A percentile compares a stretch with the other conserved stretches of the same genome.
phyloP scores from a whole-genome alignment of 2,888 invertebrate species.

The Linnaemya tessellans region DNA sequence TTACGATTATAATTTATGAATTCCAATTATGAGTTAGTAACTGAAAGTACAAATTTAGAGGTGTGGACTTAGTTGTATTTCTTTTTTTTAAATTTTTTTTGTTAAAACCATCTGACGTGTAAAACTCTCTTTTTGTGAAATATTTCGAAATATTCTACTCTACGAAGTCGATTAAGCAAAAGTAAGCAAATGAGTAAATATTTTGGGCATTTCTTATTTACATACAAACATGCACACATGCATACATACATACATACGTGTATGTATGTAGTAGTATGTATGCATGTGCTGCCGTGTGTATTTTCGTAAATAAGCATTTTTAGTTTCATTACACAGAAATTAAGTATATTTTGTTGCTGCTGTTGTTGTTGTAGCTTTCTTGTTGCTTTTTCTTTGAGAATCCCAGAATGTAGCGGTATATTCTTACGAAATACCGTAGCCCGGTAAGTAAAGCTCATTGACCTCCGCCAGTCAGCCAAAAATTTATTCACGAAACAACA shows the following conservation, averaged over 20 bases:
- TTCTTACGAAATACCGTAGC: constrained; percentile 71
- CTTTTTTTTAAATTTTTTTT: neutral
- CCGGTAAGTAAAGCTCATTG: constrained; percentile 71
- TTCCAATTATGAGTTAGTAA: constrained; percentile 46
- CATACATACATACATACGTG: neutral
- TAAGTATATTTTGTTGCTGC: constrained; percentile 44
- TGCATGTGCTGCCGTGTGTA: constrained; percentile 10
- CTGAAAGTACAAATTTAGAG: constrained; percentile 51
- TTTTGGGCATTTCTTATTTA: constrained; percentile 41
- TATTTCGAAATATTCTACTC: constrained; percentile 19
- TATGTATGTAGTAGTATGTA: too few relatives aligned
- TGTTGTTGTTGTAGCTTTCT: constrained; percentile 23
- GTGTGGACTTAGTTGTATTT: constrained; percentile 30
- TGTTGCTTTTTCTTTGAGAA: constrained; percentile 53
- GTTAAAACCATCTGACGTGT: constrained; percentile 38
- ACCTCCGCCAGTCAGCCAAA: constrained; percentile 68
- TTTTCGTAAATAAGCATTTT: constrained; percentile 69
- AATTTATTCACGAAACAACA: constrained; percentile 52
- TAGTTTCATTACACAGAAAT: constrained; percentile 63
- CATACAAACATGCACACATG: too few relatives aligned
- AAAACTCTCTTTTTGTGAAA: constrained; percentile 37
- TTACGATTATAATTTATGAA: constrained; percentile 41
- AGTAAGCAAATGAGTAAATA: constrained; percentile 41
- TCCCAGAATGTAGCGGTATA: constrained; percentile 68
- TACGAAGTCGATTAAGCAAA: neutral